Evolutionary conservation across 2,113 vertebrate genomes (phyloP).

Genomic region (Caloenas nicobarica): DNA sequence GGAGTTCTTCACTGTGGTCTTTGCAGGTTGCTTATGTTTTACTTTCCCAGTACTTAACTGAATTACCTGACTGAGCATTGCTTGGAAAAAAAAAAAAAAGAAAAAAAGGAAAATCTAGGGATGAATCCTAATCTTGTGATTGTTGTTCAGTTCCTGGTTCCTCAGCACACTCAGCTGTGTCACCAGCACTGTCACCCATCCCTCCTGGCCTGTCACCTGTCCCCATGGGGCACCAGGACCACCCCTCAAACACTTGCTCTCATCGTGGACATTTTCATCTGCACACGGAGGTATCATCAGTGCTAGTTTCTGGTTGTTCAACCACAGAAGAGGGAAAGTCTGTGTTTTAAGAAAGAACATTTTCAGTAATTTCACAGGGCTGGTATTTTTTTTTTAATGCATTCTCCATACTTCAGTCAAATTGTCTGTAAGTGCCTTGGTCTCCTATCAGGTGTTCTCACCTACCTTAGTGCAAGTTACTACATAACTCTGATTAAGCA

Average conservation of each 20-base stretch:
- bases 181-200: fast-evolving
- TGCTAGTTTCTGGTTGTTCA: neutral
- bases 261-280: neutral
- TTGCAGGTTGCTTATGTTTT: neutral
- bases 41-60: neutral
- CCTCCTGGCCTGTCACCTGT: neutral
- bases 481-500: neutral
- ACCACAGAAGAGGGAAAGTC: neutral
- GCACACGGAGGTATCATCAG: neutral
- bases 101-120: neutral
- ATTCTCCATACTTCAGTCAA: neutral
- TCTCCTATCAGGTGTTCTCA: neutral
- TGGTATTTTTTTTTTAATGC: neutral
- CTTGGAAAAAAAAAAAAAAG: neutral
- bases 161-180: neutral
- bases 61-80: neutral
- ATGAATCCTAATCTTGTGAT: neutral
- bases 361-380: neutral
- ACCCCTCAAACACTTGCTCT: neutral
- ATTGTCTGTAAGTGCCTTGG: neutral
- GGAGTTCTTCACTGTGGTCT: neutral
- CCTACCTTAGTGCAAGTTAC: neutral
- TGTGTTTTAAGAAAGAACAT: neutral
- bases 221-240: neutral
- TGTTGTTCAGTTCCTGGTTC: neutral